Percentiles rank a stretch among this genome's conserved stretches.
Evolutionary conservation across 2,888 invertebrate species (phyloP).

Genomic region (Drosophila conformis): DNA sequence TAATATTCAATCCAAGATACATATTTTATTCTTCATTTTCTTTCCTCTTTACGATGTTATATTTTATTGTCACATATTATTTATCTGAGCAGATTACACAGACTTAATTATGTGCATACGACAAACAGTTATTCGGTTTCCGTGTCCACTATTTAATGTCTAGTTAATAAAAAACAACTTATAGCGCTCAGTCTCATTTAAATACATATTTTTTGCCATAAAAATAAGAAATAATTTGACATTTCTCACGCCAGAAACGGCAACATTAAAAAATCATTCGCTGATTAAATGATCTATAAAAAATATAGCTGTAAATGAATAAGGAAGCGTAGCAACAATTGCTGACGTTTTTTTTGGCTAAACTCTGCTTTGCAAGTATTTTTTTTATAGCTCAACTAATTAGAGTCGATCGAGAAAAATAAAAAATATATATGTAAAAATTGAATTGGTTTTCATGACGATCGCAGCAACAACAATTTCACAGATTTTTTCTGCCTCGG

Average conservation of each 20-base stretch:
- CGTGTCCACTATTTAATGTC: not conserved
- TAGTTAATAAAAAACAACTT: not conserved
- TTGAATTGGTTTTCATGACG: conserved; percentile 17
- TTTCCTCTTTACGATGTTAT: not conserved
- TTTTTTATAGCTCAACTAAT: conserved; percentile 41
- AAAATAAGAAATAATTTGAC: conserved; percentile 25
- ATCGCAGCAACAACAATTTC: conserved; percentile 30
- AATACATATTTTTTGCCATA: not conserved
- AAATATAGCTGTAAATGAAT: not conserved
- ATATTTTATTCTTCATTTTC: not conserved
- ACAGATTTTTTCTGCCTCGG: not conserved
- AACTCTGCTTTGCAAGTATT: conserved; percentile 25
- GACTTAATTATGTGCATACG: not conserved
- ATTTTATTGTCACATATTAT: not conserved
- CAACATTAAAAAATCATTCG: conserved; percentile 4
- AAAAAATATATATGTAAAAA: conserved; percentile 14
- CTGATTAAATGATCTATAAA: conserved; percentile 6
- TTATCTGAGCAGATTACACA: not conserved
- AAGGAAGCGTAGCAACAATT: conserved; percentile 12
- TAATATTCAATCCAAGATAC: not conserved
- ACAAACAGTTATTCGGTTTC: not conserved
- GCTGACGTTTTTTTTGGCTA: conserved; percentile 9
- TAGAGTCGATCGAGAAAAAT: conserved; percentile 27
- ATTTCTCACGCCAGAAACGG: conserved; percentile 21
- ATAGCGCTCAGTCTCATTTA: not conserved